Percentiles rank a stretch among this genome's conserved stretches.
Conservation (phyloP, 2,113 vertebrate genomes). For the Todiramphus chloris region DNA sequence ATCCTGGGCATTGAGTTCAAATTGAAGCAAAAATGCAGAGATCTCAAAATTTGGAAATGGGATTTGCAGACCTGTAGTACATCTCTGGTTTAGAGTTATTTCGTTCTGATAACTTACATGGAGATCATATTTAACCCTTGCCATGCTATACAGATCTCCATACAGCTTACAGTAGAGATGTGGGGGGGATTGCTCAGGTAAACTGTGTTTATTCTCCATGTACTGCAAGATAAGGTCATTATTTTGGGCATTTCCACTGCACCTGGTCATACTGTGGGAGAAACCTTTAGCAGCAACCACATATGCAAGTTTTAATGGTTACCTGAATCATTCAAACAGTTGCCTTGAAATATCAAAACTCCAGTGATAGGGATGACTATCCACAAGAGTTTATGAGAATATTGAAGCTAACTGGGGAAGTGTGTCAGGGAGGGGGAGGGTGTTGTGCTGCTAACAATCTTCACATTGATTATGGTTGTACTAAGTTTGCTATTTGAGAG, state of each 20-base stretch:
- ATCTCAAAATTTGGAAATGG: neutral
- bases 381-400: neutral
- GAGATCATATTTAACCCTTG: neutral
- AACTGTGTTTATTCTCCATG: neutral
- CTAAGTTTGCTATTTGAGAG: neutral
- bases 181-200: neutral
- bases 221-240: neutral
- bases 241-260: neutral
- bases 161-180: fast-evolving
- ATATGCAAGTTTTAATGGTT: neutral
- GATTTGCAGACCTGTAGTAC: neutral
- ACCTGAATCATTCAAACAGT: neutral
- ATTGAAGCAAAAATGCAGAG: neutral
- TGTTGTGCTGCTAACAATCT: neutral
- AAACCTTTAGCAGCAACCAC: neutral
- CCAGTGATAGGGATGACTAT: neutral
- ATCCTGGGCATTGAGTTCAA: neutral
- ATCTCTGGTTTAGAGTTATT: neutral
- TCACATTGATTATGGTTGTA: neutral
- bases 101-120: neutral
- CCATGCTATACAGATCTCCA: neutral
- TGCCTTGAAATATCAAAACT: neutral
- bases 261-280: neutral
- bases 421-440: fast-evolving
- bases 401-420: neutral